phyloP scores from a whole-genome alignment of 2,888 invertebrate genomes.

The Teleogryllus oceanicus region DNA sequence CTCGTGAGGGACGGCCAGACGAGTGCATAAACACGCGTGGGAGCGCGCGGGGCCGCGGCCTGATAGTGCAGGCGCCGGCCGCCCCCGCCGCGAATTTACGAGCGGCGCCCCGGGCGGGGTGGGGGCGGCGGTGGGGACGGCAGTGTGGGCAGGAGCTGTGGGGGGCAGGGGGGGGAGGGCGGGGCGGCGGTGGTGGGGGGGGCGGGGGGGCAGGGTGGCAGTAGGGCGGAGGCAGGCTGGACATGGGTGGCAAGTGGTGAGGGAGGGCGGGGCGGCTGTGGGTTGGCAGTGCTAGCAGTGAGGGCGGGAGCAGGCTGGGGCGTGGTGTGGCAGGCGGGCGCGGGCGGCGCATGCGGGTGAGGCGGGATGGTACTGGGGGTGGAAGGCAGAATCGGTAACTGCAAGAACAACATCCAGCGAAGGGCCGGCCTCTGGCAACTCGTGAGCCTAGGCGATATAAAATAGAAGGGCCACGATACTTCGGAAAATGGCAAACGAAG shows the following conservation, averaged over 20 bases:
- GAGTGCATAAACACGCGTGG: slow-evolving; percentile 1
- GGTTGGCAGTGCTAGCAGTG: background rate
- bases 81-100: background rate
- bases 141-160: background rate
- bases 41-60: background rate
- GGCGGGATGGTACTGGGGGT: background rate
- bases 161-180: background rate
- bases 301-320: background rate
- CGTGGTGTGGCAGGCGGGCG: background rate
- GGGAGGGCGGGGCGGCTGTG: no score
- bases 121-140: background rate
- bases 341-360: no score
- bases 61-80: background rate
- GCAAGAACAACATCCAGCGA: no score
- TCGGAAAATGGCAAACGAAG: no score
- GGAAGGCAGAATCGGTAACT: background rate
- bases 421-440: no score
- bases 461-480: no score
- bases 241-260: no score
- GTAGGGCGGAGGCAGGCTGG: background rate
- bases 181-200: background rate
- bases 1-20: background rate
- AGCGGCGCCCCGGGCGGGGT: background rate
- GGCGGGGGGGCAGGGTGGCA: background rate
- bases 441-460: no score